Evolutionary conservation across 2,113 vertebrate species (phyloP), one percentile per base, ranked within the genome.

Genomic region (Ploceus nigricollis): DNA sequence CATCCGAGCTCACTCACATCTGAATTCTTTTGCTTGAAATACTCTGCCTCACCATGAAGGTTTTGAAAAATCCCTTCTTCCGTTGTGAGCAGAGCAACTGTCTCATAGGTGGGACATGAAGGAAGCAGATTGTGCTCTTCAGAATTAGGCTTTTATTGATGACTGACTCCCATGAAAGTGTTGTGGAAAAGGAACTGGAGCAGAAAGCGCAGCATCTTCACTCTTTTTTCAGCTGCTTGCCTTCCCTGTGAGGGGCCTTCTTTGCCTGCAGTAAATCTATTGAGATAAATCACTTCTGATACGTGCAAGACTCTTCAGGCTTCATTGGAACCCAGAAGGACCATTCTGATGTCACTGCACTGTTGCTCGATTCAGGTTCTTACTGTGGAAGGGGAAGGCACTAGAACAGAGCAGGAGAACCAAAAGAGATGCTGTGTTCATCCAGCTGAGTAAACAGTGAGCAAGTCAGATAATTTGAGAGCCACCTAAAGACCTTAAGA

Each of bases 41-140:
- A 15, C 4, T 21, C 61, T 44, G 8, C 40, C 39, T 58, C 25
- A 18, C 30, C 44, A 5, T n/a, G 57, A 27, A 51, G 50, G 69
- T 31, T 76, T 71, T 81, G 89, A 73, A 65, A 77, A 91, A 70
- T 39, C 25, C 20, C 19, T 42, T 47, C 19, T 51, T 71, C 22
- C 9, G 31, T 0, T 70, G 65, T 66, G 72, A 73, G 42, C 39
- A 25, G 51, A 68, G 33, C 42, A 63, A 31, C 57, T 86, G 72
- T 63, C 47, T 40, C 0, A 69, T 53, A 64, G 92, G 87, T 82
- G 87, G 77, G 44, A 60, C 4, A 7, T 1, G 17, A 87, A 78
- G 60, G 12, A 22, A 89, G 60, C 81, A 93, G 65, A 82, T 64
- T 88, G 80, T 56, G 53, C 57, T 80, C 40, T 50, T 92, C 69